Evolutionary conservation across 2,888 invertebrate species (phyloP), one percentile per base, ranked within the genome.

Genomic region (Metopia argyrocephala): DNA sequence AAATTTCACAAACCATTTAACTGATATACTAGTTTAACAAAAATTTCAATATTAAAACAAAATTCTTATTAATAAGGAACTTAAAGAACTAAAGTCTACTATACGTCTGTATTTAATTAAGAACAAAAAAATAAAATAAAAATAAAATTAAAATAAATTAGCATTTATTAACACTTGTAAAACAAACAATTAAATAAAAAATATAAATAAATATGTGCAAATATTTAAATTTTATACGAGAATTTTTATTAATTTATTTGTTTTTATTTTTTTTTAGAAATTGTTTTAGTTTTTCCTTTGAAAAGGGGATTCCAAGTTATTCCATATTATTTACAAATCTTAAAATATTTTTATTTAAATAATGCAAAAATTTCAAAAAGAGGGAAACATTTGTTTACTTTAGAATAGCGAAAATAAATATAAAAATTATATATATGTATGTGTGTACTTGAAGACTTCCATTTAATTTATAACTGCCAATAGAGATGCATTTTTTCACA

Each of bases 11-110:
- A 12, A 4, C 0, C 23, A 68, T 15, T 15, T 46, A 65, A 52
- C 61, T 23, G 2, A 18, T 25, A 5, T 12, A 68, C 68, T 62
- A 45, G 52, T 27, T 48, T 31, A n/a, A 46, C 68, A 9, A 27
- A 15, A 45, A 28, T 25, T 48, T 31, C 12, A 45, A 28, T 27
- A 23, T 3, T 9, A 7, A 28, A 57, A 18, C 5, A 18, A n/a
- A 23, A 54, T 69, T 68, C 61, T 28, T 25, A 46, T 31, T 23
- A 76, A 68, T 54, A 62, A 76, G 68, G 68, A 76, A 68, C 68
- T 76, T 23, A 5, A 45, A 45, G 18, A 57, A 28, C 12, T n/a
- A n/a, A n/a, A n/a, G n/a, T n/a, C n/a, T n/a, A n/a, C n/a, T n/a
- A n/a, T n/a, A n/a, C n/a, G n/a, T n/a, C n/a, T n/a, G n/a, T n/a